phyloP scores from a whole-genome alignment of 2,797 vertebrate species.

The Chanos chanos region DNA sequence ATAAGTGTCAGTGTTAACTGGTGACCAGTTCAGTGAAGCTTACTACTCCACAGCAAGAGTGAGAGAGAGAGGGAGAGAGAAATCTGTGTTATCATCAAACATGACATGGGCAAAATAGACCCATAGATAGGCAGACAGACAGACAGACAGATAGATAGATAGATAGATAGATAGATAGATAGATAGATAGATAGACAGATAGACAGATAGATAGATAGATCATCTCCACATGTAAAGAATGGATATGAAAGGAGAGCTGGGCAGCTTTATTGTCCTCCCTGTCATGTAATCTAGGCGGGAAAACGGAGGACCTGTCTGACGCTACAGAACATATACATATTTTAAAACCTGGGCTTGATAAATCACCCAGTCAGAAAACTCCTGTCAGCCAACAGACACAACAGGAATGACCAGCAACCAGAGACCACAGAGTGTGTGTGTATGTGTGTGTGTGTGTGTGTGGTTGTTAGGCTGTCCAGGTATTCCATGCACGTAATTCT shows the following conservation, averaged over 20 bases:
- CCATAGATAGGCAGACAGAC: too few relatives aligned
- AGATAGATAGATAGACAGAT: too few relatives aligned
- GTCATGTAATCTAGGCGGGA: slow-evolving; percentile 43
- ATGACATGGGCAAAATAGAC: too few relatives aligned
- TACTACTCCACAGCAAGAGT: too few relatives aligned
- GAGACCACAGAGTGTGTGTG: slow-evolving; percentile 5
- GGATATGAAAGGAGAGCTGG: slow-evolving; percentile 42
- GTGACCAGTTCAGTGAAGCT: too few relatives aligned
- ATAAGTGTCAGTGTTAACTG: too few relatives aligned
- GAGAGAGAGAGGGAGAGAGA: too few relatives aligned
- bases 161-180: slow-evolving; percentile 7
- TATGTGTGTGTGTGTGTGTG: slow-evolving; percentile 17
- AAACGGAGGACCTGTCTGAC: slow-evolving; percentile 36
- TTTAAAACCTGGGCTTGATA: slow-evolving; percentile 57
- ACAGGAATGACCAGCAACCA: slow-evolving; percentile 62
- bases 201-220: slow-evolving; percentile 44
- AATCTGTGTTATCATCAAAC: too few relatives aligned
- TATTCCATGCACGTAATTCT: slow-evolving; percentile 82
- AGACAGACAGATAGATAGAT: too few relatives aligned
- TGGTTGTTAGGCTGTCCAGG: slow-evolving; percentile 48
- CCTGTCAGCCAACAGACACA: slow-evolving; percentile 66
- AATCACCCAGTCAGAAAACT: slow-evolving; percentile 66
- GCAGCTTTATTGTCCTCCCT: slow-evolving; percentile 43
- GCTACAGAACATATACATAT: slow-evolving; percentile 50
- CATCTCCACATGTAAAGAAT: slow-evolving; percentile 11